These are phyloP conservation scores for Andrena minutula DNA, from an alignment of 2,888 invertebrate species.

Conservation along the genomic window DNA sequence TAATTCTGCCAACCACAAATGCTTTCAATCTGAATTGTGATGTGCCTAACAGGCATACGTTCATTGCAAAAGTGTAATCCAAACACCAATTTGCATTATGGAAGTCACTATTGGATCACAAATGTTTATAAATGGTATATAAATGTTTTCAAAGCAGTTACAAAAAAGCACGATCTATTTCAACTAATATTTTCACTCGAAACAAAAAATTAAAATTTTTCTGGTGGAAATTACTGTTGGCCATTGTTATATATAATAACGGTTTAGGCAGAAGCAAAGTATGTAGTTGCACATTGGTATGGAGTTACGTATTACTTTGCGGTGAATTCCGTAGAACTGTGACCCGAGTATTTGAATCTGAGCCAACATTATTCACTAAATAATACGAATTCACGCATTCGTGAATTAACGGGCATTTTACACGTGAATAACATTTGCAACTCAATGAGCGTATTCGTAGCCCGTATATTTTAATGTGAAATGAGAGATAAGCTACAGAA, in stretches of 20 bases:
- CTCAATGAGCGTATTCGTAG: not conserved
- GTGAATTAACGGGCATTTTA: slow-evolving; percentile 10
- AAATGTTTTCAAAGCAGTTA: not conserved
- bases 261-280: not conserved
- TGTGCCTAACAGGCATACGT: no score
- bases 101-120: no score
- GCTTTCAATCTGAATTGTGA: not conserved
- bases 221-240: not conserved
- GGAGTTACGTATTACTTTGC: slow-evolving; percentile 58
- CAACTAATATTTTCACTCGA: not conserved
- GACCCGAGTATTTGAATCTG: slow-evolving; percentile 2
- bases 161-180: not conserved
- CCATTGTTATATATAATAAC: not conserved
- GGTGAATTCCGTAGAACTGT: slow-evolving; percentile 1
- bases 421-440: slow-evolving; percentile 6
- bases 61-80: not conserved
- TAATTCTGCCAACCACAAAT: not conserved
- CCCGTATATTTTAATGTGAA: not conserved
- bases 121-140: no score
- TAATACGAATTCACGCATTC: slow-evolving; percentile 9
- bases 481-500: no score
- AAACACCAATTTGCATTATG: no score
- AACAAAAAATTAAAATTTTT: not conserved
- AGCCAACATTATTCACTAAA: slow-evolving; percentile 5
- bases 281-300: slow-evolving; percentile 36